Evolutionary conservation across 2,888 invertebrate genomes (phyloP).

Genomic region (Drosophila prolongata): DNA sequence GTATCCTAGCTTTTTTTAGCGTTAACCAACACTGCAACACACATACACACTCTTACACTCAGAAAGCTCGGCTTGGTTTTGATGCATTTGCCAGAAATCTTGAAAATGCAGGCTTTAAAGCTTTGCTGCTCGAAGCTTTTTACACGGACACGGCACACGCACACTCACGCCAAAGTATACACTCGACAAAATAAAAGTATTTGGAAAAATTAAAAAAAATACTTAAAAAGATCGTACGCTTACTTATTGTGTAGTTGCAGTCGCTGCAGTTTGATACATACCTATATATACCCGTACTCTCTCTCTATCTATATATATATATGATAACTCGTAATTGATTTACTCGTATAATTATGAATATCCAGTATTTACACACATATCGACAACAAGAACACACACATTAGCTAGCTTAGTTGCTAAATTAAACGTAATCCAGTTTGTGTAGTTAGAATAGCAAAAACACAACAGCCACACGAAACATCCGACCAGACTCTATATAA

Average conservation of each 20-base stretch:
- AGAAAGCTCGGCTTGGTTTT: conserved; percentile 34
- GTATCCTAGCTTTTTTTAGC: conserved; percentile 78
- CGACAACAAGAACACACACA: conserved; percentile 19
- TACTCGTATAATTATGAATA: conserved; percentile 44
- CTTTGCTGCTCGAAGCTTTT: conserved; percentile 23
- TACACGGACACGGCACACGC: conserved; percentile 26
- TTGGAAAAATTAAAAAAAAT: conserved; percentile 28
- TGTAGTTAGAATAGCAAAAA: conserved; percentile 47
- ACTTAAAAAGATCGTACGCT: conserved; percentile 56
- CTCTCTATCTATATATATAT: conserved; percentile 42
- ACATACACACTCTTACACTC: conserved; percentile 14
- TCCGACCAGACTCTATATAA: conserved; percentile 19
- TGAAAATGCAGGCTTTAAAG: conserved; percentile 20
- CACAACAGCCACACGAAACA: conserved; percentile 28
- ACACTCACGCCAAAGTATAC: conserved; percentile 23
- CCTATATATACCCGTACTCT: conserved; percentile 44
- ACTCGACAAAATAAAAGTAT: conserved; percentile 15
- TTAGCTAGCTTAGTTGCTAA: conserved; percentile 42
- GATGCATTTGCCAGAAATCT: conserved; percentile 12
- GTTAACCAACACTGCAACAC: conserved; percentile 58
- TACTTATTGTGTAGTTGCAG: conserved; percentile 73
- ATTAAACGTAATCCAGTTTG: conserved; percentile 45
- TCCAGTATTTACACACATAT: conserved; percentile 21
- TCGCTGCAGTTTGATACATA: conserved; percentile 67
- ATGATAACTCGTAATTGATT: conserved; percentile 52